Evolutionary conservation across 2,113 vertebrate species (phyloP), one percentile per base, ranked within the genome.

Genomic region (Telmatochromis sp.): DNA sequence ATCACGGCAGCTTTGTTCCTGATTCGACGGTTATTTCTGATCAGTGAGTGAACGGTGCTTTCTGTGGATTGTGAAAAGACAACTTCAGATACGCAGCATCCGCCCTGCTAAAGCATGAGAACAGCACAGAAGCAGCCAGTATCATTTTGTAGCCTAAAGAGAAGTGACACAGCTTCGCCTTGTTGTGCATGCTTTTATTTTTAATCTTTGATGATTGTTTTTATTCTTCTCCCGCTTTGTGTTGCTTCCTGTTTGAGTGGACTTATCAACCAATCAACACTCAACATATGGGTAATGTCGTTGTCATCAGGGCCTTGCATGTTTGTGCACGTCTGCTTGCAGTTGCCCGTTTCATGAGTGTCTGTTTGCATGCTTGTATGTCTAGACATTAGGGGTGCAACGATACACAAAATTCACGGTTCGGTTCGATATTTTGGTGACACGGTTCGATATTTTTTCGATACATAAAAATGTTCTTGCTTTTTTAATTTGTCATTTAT

Each of bases 401-500:
- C 1, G 1, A 45, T 45, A 45, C 45, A 47, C 45, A 47, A 47
- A 15, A 15, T 47, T 47, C 45, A 47, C 42, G 2, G 1, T 47
- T 47, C 6, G 6, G 42, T 47, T 7, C 13, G 6, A 45, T 45
- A 45, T 2, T 45, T 45, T 45, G 42, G 42, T 45, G 42, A 4
- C 42, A 45, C 6, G 6, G 42, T 45, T 45, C 1, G 42, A 45
- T 45, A 47, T 47, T 15, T 45, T 45, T 45, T 45, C 2, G 0
- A 45, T 7, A 45, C 42, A 45, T 1, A 45, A 45, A 45, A 45
- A 45, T 45, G 13, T 15, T 45, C 13, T 4, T 45, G 42, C 42
- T 4, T 45, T 45, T 45, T 45, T 45, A 45, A 45, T 45, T 45
- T 45, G 42, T 15, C 42, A 15, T 45, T 45, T 45, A 45, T 45